Conservation (phyloP, 2,888 invertebrate species). For the Ommatoiulus sabulosus region DNA sequence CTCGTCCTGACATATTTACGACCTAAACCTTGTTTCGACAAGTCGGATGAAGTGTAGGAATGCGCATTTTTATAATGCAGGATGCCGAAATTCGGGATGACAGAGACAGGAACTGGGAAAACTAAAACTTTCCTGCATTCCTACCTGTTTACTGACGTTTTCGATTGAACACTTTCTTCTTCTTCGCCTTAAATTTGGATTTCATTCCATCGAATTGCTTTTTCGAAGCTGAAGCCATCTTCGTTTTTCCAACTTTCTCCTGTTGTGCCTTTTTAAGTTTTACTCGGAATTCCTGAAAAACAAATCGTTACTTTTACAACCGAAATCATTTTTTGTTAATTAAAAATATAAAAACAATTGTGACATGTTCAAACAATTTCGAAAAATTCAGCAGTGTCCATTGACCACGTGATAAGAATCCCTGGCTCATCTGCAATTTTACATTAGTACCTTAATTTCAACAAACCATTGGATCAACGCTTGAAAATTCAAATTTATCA, state of each 20-base stretch:
- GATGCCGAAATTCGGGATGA: neutral
- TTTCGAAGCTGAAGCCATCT: neutral
- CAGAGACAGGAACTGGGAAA: neutral
- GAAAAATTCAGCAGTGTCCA: too few species aligned
- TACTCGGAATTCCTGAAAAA: neutral
- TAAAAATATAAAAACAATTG: too few species aligned
- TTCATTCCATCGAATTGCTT: neutral
- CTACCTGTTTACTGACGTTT: neutral
- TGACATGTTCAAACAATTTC: too few species aligned
- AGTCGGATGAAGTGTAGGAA: neutral
- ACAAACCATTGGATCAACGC: too few species aligned
- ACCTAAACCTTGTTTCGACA: neutral
- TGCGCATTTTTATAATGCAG: neutral
- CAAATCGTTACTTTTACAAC: neutral
- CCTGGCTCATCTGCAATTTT: too few species aligned
- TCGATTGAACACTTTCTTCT: neutral
- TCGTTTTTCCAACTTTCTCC: neutral
- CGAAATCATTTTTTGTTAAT: neutral
- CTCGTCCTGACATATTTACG: too few species aligned
- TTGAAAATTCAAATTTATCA: too few species aligned
- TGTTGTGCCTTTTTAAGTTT: slow-evolving; percentile 7
- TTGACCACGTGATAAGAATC: too few species aligned
- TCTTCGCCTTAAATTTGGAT: neutral
- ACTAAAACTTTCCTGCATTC: neutral
- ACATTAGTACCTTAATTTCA: too few species aligned